Evolutionary conservation across 2,113 vertebrate genomes (phyloP).

Genomic region (Saiga tatarica): DNA sequence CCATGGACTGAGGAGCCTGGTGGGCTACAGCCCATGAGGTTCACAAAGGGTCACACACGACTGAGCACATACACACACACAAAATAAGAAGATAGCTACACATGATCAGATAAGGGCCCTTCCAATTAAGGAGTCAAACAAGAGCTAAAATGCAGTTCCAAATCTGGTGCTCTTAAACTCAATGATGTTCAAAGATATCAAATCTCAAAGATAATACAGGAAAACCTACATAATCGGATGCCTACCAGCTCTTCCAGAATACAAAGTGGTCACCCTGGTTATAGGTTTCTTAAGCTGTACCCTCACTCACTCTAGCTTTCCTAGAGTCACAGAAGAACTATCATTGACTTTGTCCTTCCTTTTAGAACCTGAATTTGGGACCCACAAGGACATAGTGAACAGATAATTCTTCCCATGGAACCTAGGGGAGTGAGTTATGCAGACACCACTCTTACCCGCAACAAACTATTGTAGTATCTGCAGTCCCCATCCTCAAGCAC

Average conservation of each 20-base stretch:
- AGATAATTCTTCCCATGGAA: not conserved
- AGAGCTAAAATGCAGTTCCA: not conserved
- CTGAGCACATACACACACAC: not conserved
- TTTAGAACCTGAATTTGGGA: not conserved
- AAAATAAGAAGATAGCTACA: not conserved
- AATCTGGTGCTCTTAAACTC: not conserved
- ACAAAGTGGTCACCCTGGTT: not conserved
- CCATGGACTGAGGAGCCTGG: not conserved
- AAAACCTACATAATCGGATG: not conserved
- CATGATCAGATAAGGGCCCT: not conserved
- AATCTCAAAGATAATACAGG: not conserved
- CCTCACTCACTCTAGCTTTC: not conserved
- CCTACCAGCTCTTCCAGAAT: not conserved
- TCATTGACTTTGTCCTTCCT: not conserved
- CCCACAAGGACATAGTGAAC: not conserved
- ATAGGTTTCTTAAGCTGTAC: not conserved
- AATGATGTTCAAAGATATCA: not conserved
- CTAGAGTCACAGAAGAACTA: not conserved
- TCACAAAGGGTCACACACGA: not conserved
- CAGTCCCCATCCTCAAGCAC: not conserved
- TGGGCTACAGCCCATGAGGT: not conserved
- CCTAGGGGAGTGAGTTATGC: not conserved
- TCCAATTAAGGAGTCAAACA: not conserved
- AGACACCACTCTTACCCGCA: not conserved
- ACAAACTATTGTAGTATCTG: not conserved